Base-by-base conservation (phyloP, 2,797 vertebrate species). In the Gymnocypris eckloni region DNA sequence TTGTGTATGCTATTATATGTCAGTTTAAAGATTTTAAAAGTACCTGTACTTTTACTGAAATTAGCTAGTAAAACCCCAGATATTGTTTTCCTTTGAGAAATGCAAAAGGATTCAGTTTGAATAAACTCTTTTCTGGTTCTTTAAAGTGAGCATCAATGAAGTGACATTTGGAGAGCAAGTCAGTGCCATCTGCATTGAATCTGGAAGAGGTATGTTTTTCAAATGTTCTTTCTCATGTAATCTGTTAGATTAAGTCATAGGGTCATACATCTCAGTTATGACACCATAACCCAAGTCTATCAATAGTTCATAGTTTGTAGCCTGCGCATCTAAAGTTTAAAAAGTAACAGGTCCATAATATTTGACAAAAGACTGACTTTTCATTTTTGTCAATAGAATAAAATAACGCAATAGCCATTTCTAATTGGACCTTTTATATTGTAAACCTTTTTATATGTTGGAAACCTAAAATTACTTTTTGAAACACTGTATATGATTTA, bases 101-200 rank as follows among this genome's bases (percentile, higher is more conserved):
- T 33, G 5, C 61, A 4, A 20, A 1, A 9, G 1, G 6, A 9
- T 16, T 12, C 5, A 20, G 52, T 45, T 75, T 7, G 66, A 79
- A 41, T 67, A 18, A 20, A 11, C 4, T n/a, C 2, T 70, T 45
- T 18, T 33, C 39, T 45, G 9, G 79, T 13, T 91, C 0, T 67
- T 43, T 79, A 75, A 64, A 96, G 95, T 61, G 83, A 85, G 86
- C 56, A 79, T 79, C 18, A 41, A 91, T 39, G 92, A 93, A 69
- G 33, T 95, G 48, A 95, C 93, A 0, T 96, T 96, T 86, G 93
- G 93, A 8, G 94, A 93, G 5, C 93, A 92, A 52, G 39, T 94
- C 83, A 96, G 95, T 6, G 92, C 92, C 3, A 95, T 96, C 90
- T 90, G 91, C 89, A 92, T 87, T 52, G 92, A 94, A 59, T 86